Base-by-base conservation (phyloP, 2,797 vertebrate species). In the Xyrichtys novacula region DNA sequence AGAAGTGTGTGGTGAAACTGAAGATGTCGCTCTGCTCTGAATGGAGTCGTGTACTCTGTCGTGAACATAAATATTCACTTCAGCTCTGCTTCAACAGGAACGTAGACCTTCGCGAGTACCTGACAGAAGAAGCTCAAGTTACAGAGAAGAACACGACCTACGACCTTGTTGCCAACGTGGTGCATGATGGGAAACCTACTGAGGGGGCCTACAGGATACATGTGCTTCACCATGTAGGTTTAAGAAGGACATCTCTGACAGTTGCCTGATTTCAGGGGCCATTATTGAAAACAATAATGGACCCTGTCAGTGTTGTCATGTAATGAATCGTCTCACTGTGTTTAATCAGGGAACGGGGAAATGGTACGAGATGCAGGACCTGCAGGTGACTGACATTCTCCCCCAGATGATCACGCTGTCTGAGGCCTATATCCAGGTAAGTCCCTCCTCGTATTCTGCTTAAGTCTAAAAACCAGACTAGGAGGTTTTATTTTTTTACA, bases 371-470 rank as follows among this genome's bases (percentile, higher is more conserved):
- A 93, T 99, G 85, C 97, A 99, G 73, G 98, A 99, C 83, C 93
- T 99, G 69, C 97, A 99, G 87, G 97, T 99, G 81, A 98, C 94
- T 0, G 97, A 99, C 85, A 99, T 99, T 80, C 91, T 99, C 38
- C 98, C 98, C 0, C 98, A 99, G 93, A 99, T 99, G 98, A 98
- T 99, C 80, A 99, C 97, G 0, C 90, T 99, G 34, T 99, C 97
- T 0, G 98, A 99, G 81, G 97, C 98, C 0, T 99, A 99, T 85
- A 99, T 99, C 80, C 98, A 99, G 97, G 98, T 95, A 85, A 69
- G 79, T 77, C 20, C 3, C 59, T 20, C 29, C 0, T 7, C 43
- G 48, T n/a, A 19, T 11, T 49, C 32, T 58, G 12, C 39, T 11
- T 1, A 42, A 48, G 44, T 32, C 39, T 28, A 6, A 53, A 40